Evolutionary conservation across 2,888 invertebrate species (phyloP).

Genomic region (Tetropium fuscum): DNA sequence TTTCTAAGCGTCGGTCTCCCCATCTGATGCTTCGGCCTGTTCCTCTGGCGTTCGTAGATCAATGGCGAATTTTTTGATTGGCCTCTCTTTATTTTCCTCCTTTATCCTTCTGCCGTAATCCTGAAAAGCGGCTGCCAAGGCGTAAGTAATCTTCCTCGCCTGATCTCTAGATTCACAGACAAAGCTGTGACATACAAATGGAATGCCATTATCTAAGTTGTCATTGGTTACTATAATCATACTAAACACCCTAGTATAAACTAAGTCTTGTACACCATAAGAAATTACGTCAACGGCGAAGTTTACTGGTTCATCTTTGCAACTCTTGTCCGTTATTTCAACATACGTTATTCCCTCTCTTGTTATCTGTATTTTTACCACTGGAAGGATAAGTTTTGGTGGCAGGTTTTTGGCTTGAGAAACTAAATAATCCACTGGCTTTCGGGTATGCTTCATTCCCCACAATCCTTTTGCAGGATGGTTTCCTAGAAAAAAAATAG

Average conservation of each 20-base stretch:
- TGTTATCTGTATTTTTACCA: conserved; percentile 78
- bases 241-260: conserved; percentile 90
- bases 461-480: conserved; percentile 87
- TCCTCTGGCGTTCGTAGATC: conserved; percentile 88
- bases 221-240: conserved; percentile 83
- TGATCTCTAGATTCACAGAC: conserved; percentile 86
- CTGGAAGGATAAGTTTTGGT: conserved; percentile 77
- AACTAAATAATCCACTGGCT: conserved; percentile 87
- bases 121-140: conserved; percentile 89
- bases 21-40: conserved; percentile 72
- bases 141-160: conserved; percentile 84
- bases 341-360: conserved; percentile 75
- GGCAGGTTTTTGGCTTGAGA: conserved; percentile 77
- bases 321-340: conserved; percentile 51
- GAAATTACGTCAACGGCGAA: conserved; percentile 90
- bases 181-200: conserved; percentile 81
- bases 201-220: conserved; percentile 64
- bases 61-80: conserved; percentile 81
- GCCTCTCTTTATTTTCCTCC: conserved; percentile 67
- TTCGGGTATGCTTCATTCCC: conserved; percentile 93
- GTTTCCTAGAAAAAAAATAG: conserved; percentile 62
- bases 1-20: conserved; percentile 81
- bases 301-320: conserved; percentile 58
- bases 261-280: conserved; percentile 89
- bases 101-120: conserved; percentile 84